Conservation (phyloP, 2,113 vertebrate genomes). For the cattle (Bos taurus) region DNA sequence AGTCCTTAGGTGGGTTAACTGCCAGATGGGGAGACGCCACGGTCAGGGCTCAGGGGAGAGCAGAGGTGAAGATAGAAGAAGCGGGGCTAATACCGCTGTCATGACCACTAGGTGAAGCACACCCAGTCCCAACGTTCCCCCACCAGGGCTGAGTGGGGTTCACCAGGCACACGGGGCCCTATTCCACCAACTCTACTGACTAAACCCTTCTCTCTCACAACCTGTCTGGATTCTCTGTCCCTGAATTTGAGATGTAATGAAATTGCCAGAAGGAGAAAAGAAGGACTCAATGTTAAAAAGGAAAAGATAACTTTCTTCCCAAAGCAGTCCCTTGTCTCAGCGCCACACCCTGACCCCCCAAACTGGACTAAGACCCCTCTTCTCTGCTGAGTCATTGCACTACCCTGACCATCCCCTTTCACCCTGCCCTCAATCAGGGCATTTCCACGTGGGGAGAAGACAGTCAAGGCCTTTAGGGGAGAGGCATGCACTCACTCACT, state of each 20-base stretch:
- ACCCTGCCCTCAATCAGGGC: background rate
- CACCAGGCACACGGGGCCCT: accelerated
- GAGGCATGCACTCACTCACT: background rate
- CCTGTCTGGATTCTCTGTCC: background rate
- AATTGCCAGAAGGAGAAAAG: background rate
- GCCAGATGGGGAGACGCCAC: background rate
- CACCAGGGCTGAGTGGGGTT: background rate
- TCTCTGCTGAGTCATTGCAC: background rate
- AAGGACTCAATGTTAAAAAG: background rate
- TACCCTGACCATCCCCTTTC: background rate
- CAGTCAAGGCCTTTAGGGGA: background rate
- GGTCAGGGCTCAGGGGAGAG: background rate
- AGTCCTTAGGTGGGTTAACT: background rate
- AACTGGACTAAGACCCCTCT: background rate
- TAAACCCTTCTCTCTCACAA: background rate
- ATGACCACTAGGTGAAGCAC: background rate
- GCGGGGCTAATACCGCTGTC: accelerated
- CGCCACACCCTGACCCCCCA: accelerated
- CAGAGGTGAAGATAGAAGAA: background rate
- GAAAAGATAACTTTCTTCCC: background rate
- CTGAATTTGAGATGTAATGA: background rate
- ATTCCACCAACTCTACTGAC: background rate
- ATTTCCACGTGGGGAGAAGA: background rate
- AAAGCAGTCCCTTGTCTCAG: background rate
- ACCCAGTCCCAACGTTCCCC: background rate